These are phyloP conservation scores for Mesoclemmys tuberculata DNA, from an alignment of 2,113 vertebrate genomes.

Conservation along the genomic window DNA sequence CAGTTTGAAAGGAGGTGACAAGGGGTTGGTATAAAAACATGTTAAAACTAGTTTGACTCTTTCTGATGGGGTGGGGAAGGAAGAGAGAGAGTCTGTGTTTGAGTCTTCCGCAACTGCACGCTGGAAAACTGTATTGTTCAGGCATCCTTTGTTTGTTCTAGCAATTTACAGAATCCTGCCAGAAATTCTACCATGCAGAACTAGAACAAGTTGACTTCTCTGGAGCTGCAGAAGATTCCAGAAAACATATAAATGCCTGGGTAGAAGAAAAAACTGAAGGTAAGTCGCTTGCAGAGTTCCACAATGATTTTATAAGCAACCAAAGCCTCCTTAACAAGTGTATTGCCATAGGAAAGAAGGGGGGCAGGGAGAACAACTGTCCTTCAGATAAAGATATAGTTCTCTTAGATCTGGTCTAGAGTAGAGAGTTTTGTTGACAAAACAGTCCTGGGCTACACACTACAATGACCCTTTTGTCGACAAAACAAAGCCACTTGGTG, in stretches of 20 bases:
- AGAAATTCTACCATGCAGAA: conserved; percentile 85
- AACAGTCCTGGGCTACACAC: too few species aligned
- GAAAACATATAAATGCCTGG: conserved; percentile 89
- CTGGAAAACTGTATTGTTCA: not conserved
- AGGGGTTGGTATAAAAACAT: not conserved
- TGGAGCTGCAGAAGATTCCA: conserved; percentile 79
- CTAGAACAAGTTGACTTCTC: conserved; percentile 86
- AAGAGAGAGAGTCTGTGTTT: accelerated
- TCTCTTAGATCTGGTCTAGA: not conserved
- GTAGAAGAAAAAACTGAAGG: conserved; percentile 89
- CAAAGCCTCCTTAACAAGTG: not conserved
- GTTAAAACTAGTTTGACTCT: accelerated
- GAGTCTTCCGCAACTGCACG: not conserved
- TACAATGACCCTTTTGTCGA: too few species aligned
- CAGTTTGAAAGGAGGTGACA: not conserved
- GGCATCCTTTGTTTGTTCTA: conserved; percentile 37
- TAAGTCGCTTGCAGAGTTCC: conserved; percentile 56
- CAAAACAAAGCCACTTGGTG: too few species aligned
- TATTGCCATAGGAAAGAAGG: not conserved
- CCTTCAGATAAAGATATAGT: not conserved
- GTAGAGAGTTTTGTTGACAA: too few species aligned
- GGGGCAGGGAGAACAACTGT: too few species aligned
- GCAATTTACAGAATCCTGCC: conserved; percentile 83
- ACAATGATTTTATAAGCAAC: not conserved
- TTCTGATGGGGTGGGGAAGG: accelerated